Percentiles rank a stretch among this genome's conserved stretches.
These are phyloP conservation scores for Holothuria scabra DNA, from an alignment of 53 echinoderm and acorn worm genomes.

Conservation along the genomic window DNA sequence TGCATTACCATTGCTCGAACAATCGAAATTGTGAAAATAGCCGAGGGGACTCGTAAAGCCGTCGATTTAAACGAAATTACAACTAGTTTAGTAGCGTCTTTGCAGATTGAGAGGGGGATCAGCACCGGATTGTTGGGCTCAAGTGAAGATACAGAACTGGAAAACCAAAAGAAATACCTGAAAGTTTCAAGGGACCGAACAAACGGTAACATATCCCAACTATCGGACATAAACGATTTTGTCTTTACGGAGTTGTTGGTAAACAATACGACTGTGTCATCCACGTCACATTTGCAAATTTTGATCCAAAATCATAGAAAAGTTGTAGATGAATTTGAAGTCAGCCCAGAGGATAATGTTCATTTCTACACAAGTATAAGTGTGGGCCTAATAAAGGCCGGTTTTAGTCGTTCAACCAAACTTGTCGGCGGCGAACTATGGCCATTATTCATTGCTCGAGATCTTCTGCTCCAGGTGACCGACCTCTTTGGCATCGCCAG, in stretches of 20 bases:
- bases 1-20: not conserved
- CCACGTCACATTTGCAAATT: not conserved
- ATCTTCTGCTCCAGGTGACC: slow-evolving; percentile 62
- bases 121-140: slow-evolving; percentile 24
- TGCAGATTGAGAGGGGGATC: slow-evolving; percentile 36
- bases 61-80: not conserved
- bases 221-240: not conserved
- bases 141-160: not conserved
- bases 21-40: not conserved
- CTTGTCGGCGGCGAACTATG: slow-evolving; percentile 55
- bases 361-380: slow-evolving; percentile 68
- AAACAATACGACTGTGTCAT: not conserved
- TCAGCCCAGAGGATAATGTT: slow-evolving; percentile 37
- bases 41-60: not conserved
- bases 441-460: slow-evolving; percentile 65
- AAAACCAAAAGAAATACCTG: not conserved
- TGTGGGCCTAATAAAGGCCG: slow-evolving; percentile 50
- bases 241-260: slow-evolving; percentile 4
- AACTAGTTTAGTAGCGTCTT: not conserved
- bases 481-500: slow-evolving; percentile 75
- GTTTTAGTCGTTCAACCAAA: slow-evolving; percentile 23
- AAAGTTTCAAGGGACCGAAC: not conserved
- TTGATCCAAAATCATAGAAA: not conserved
- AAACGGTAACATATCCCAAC: not conserved
- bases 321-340: not conserved